phyloP scores from a whole-genome alignment of 2,797 vertebrate genomes.

The Myotis vivesi region DNA sequence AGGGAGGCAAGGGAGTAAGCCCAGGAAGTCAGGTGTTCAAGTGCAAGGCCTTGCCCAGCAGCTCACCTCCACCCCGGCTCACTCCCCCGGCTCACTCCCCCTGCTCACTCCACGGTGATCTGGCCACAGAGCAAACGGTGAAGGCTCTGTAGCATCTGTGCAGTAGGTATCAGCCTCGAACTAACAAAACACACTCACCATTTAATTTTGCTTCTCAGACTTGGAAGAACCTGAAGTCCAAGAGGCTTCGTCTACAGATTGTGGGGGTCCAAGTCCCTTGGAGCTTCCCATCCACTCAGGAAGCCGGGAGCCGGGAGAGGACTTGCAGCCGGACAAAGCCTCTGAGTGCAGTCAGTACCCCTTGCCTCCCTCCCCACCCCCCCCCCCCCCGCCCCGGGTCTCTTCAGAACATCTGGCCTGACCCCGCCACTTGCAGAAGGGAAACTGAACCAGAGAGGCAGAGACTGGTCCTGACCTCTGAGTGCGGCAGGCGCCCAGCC shows the following conservation, averaged over 20 bases:
- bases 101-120: background rate
- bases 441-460: background rate
- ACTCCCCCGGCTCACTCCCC: background rate
- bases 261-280: fast-evolving
- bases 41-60: background rate
- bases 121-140: fast-evolving
- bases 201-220: conserved; percentile 24
- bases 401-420: background rate
- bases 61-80: background rate
- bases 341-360: conserved; percentile 56
- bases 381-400: background rate
- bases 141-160: background rate
- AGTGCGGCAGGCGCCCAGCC: background rate
- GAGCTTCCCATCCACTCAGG: background rate
- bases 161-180: too few species aligned
- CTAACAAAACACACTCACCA: background rate
- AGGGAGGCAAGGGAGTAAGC: background rate
- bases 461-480: background rate
- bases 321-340: background rate
- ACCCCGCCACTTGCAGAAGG: background rate
- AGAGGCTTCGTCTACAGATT: background rate
- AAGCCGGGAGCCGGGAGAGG: background rate
- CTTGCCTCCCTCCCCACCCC: background rate
- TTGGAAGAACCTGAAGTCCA: background rate
- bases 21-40: background rate